Base-by-base conservation (phyloP, 2,113 vertebrate genomes). In the Rostratula benghalensis region DNA sequence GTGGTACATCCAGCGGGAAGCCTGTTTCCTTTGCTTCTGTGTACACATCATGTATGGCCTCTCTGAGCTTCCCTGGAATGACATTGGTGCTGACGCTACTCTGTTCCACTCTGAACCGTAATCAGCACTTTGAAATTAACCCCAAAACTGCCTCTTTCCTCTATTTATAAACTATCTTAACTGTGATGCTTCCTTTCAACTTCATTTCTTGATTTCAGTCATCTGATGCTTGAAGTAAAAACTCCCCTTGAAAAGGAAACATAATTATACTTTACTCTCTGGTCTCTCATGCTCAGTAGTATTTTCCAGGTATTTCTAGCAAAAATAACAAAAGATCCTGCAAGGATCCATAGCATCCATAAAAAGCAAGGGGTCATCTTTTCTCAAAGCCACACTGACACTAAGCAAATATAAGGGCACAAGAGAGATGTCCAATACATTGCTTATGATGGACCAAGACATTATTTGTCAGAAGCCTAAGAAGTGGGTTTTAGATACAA, bases 41-140 rank as follows among this genome's bases (percentile, higher is more conserved):
- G 1, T 45, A 27, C 43, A 10, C 21, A 57, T 7, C 28, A 9
- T 3, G 3, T 46, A 11, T 0, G 0, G 54, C 39, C 27, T 56
- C 59, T 25, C 43, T 24, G 12, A 73, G 60, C 28, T 41, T 61
- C 46, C 56, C 46, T 31, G 60, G 37, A 74, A 61, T 9, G 22
- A 39, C 10, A 4, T 0, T 12, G 59, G 6, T 57, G 6, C 23
- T 81, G 67, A 28, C 3, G 2, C 10, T 20, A 21, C 20, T 56
- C 39, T 56, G 4, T 28, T 90, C 31, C 56, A 8, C 41, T 69
- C 37, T 45, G 51, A 94, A 37, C 9, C 35, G 24, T 30, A 56
- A 87, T 30, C 7, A 71, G 6, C 6, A 25, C 39, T 77, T 37
- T 5, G 31, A 85, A 90, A 82, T 74, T 9, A 35, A 93, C 33